Percentiles rank a stretch among this genome's conserved stretches.
phyloP scores from a whole-genome alignment of 2,888 invertebrate species.

The Meganola albula region DNA sequence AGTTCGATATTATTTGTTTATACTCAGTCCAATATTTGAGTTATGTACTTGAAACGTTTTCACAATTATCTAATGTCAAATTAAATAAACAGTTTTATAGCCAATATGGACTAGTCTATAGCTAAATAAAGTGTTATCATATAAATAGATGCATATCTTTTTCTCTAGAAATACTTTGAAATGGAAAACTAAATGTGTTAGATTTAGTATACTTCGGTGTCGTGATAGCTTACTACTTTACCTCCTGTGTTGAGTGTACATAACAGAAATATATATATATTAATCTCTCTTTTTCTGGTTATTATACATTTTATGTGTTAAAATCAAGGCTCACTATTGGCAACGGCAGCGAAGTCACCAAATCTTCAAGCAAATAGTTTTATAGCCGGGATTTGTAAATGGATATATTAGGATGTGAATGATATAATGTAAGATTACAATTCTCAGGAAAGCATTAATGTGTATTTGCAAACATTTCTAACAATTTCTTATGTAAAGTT shows the following conservation, averaged over 20 bases:
- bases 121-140: conserved; percentile 64
- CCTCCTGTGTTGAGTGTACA: conserved; percentile 40
- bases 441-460: too few relatives aligned
- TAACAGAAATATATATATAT: conserved; percentile 29
- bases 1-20: too few relatives aligned
- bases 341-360: too few relatives aligned
- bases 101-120: conserved; percentile 51
- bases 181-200: conserved; percentile 63
- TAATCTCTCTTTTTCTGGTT: conserved; percentile 18
- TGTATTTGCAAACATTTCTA: too few relatives aligned
- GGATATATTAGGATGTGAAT: too few relatives aligned
- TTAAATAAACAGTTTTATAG: conserved; percentile 59
- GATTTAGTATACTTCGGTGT: conserved; percentile 66
- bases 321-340: too few relatives aligned
- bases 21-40: conserved; percentile 15
- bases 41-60: too few relatives aligned
- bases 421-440: too few relatives aligned
- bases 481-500: too few relatives aligned
- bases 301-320: too few relatives aligned
- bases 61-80: conserved; percentile 26
- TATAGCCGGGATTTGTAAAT: too few relatives aligned
- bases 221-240: conserved; percentile 61
- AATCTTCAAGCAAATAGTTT: too few relatives aligned
- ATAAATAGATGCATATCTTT: conserved; percentile 76
- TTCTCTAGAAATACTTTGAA: conserved; percentile 74